Conservation (phyloP, 1,140 invertebrate species). For the Phortica variegata region DNA sequence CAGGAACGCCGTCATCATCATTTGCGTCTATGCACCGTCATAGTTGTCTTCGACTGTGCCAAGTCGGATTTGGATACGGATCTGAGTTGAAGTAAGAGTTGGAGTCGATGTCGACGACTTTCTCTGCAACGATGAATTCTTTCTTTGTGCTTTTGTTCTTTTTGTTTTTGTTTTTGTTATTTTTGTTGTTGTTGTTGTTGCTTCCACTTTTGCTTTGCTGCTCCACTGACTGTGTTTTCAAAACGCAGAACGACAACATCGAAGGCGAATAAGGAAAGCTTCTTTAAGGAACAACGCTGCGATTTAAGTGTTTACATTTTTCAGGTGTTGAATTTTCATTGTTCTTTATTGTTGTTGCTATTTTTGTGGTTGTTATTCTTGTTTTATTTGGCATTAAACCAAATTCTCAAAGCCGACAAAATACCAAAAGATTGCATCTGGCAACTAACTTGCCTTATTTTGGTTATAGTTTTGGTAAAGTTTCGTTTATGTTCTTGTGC, state of each 20-base stretch:
- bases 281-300: too few species aligned
- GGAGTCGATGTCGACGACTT: too few species aligned
- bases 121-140: too few species aligned
- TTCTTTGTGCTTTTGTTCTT: slow-evolving; percentile 11
- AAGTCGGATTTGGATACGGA: too few species aligned
- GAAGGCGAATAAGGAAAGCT: too few species aligned
- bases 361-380: slow-evolving; percentile 7
- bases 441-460: slow-evolving; percentile 22
- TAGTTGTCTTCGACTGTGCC: slow-evolving; percentile 11
- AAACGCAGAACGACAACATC: too few species aligned
- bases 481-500: not conserved
- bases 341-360: slow-evolving; percentile 31
- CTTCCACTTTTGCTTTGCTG: slow-evolving; percentile 3
- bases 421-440: slow-evolving; percentile 54
- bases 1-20: slow-evolving; percentile 19
- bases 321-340: slow-evolving; percentile 53
- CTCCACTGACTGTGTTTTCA: too few species aligned
- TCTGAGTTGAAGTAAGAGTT: too few species aligned
- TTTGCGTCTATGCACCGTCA: slow-evolving; percentile 12
- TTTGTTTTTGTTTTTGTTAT: slow-evolving; percentile 14
- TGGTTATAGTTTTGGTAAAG: not conserved
- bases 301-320: slow-evolving; percentile 49
- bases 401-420: slow-evolving; percentile 54
- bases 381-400: slow-evolving; percentile 43
- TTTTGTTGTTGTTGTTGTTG: slow-evolving; percentile 16